A percentile compares a stretch with the other conserved stretches of the same genome.
These are phyloP conservation scores for Drosophila bipectinata DNA, from an alignment of 1,140 invertebrate species.

Conservation along the genomic window DNA sequence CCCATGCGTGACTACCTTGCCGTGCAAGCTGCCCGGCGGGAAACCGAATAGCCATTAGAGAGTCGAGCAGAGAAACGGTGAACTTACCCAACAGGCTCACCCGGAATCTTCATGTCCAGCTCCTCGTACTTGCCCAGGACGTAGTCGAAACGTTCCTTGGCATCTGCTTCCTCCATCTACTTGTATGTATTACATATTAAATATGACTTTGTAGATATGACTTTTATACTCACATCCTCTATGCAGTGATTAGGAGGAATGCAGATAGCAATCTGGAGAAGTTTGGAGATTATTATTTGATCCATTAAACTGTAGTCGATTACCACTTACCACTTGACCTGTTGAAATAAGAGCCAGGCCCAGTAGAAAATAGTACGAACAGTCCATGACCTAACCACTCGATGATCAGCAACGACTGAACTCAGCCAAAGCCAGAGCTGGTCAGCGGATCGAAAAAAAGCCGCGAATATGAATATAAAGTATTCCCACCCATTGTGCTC, in stretches of 20 bases:
- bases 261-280: slow-evolving; percentile 48
- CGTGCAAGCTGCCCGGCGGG: slow-evolving; percentile 58
- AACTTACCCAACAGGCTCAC: slow-evolving; percentile 67
- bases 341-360: slow-evolving; percentile 8
- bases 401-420: slow-evolving; percentile 31
- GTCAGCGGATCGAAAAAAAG: slow-evolving; percentile 17
- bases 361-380: background rate
- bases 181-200: background rate
- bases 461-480: slow-evolving; percentile 26
- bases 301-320: no score
- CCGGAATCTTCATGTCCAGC: slow-evolving; percentile 68
- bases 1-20: slow-evolving; percentile 63
- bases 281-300: background rate
- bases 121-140: slow-evolving; percentile 68
- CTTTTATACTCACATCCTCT: slow-evolving; percentile 57
- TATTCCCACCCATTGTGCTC: slow-evolving; percentile 17
- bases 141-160: slow-evolving; percentile 54
- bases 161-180: slow-evolving; percentile 63
- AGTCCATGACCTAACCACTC: slow-evolving; percentile 27
- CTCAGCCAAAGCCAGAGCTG: slow-evolving; percentile 8
- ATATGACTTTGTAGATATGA: background rate
- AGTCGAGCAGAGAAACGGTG: background rate
- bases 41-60: slow-evolving; percentile 20
- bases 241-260: slow-evolving; percentile 62
- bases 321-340: slow-evolving; percentile 6